Base-by-base conservation (phyloP, 2,797 vertebrate species). In the Chrysocyon brachyurus region DNA sequence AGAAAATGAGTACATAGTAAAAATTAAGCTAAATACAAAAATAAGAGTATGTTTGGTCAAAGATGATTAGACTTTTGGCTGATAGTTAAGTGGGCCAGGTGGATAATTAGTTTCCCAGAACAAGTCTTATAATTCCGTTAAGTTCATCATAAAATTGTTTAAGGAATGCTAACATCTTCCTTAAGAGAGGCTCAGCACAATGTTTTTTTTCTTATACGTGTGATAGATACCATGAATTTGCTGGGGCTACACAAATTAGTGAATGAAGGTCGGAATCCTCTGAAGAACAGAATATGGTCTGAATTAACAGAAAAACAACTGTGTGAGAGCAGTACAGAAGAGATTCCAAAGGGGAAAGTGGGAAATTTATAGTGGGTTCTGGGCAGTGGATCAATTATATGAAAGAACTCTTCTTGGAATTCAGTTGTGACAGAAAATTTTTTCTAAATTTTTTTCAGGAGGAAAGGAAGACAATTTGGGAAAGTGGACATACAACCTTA, bases 131-230 rank as follows among this genome's bases (percentile, higher is more conserved):
- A 66, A 70, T 87, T 84, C 9, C n/a, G 68, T 31, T 64, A 61
- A 84, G 12, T 86, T 92, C 22, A 15, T 68, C 16, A 87, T 61
- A 96, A 87, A 57, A 84, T 84, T 92, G 3, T 26, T 86, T 73
- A 91, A 59, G 36, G 3, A 83, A 52, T 84, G 31, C 26, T 95
- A 63, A 9, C 49, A 46, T 78, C 56, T 87, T 82, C 17, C 57
- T 89, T 64, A 22, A 86, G n/a, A 89, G 16, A 77, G 6, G 8
- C 36, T 68, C 85, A 21, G 8, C 22, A 22, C 2, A 26, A 14
- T 86, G 92, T 86, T 82, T 79, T n/a, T 87, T 96, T 33, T 83
- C 96, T 33, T 57, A 26, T 78, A 57, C 8, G 17, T 52, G 4
- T 86, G 52, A 26, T 14, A 56, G 77, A 56, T 6, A 86, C 16